phyloP scores from a whole-genome alignment of 2,797 vertebrate species.

The Eulemur albifrons region DNA sequence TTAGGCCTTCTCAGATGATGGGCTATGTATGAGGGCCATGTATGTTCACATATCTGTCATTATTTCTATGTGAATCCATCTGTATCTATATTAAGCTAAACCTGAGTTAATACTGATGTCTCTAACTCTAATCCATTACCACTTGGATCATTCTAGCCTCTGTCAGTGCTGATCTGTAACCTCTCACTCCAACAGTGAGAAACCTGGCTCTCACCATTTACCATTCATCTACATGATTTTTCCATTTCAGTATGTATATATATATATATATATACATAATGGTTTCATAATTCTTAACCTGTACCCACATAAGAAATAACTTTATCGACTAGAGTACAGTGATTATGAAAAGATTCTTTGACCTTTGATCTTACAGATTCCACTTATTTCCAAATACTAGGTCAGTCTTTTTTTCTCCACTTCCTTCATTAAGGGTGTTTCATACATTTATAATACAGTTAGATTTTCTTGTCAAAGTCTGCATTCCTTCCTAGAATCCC shows the following conservation, averaged over 20 bases:
- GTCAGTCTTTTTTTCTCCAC: background rate
- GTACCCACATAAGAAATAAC: background rate
- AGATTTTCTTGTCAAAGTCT: background rate
- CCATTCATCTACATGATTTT: background rate
- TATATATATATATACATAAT: no score
- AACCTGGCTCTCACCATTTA: background rate
- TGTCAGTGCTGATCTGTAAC: background rate
- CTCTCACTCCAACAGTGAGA: background rate
- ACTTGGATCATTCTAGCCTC: background rate
- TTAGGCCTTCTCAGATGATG: background rate
- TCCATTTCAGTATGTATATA: background rate
- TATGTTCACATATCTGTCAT: background rate
- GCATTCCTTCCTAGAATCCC: background rate
- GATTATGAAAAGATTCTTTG: background rate
- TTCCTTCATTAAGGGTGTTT: background rate
- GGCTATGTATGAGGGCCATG: no score
- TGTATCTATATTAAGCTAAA: background rate
- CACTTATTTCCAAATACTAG: background rate
- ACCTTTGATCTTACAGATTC: background rate
- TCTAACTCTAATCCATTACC: background rate
- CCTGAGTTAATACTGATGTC: background rate
- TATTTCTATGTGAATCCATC: background rate
- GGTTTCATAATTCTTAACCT: background rate
- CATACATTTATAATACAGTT: background rate
- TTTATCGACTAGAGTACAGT: background rate